Percentiles rank a stretch among this genome's conserved stretches.
Evolutionary conservation across 2,888 invertebrate species (phyloP).

Genomic region (Thereva nobilitata): DNA sequence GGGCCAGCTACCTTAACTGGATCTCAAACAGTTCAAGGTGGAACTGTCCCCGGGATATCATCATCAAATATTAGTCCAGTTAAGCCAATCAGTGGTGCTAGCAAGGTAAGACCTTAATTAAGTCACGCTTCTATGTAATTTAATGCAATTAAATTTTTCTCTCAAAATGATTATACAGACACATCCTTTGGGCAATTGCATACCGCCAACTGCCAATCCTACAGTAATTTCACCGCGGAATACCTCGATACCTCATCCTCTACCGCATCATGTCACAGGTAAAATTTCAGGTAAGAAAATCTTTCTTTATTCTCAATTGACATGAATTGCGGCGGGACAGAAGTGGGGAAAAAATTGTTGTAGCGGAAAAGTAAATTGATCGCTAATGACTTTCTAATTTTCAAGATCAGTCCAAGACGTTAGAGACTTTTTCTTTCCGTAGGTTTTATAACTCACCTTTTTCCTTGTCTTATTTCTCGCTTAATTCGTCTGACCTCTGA

Average conservation of each 20-base stretch:
- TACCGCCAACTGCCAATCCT: constrained; percentile 46
- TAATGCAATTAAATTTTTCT: neutral
- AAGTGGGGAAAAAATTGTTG: neutral
- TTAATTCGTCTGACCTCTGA: constrained; percentile 12
- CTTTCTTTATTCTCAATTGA: neutral
- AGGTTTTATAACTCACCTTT: neutral
- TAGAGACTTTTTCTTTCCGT: neutral
- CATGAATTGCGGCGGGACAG: neutral
- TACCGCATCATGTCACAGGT: constrained; percentile 55
- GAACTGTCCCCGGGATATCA: constrained; percentile 47
- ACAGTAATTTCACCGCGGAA: constrained; percentile 53
- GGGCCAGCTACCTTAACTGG: constrained; percentile 43
- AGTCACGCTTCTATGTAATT: neutral
- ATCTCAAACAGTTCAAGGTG: constrained; percentile 45
- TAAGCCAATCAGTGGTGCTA: constrained; percentile 42
- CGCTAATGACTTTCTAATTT: constrained; percentile 34
- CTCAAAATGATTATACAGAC: constrained; percentile 24
- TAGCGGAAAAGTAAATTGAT: neutral
- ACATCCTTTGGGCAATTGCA: constrained; percentile 30
- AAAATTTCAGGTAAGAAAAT: constrained; percentile 44
- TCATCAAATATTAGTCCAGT: constrained; percentile 46
- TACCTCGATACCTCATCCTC: constrained; percentile 59
- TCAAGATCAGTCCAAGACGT: constrained; percentile 23
- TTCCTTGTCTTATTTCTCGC: constrained; percentile 1
- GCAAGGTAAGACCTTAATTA: constrained; percentile 37